A percentile compares a stretch with the other conserved stretches of the same genome.
Evolutionary conservation across 1,140 invertebrate species (phyloP).

Genomic region (Oreohelix idahoensis): DNA sequence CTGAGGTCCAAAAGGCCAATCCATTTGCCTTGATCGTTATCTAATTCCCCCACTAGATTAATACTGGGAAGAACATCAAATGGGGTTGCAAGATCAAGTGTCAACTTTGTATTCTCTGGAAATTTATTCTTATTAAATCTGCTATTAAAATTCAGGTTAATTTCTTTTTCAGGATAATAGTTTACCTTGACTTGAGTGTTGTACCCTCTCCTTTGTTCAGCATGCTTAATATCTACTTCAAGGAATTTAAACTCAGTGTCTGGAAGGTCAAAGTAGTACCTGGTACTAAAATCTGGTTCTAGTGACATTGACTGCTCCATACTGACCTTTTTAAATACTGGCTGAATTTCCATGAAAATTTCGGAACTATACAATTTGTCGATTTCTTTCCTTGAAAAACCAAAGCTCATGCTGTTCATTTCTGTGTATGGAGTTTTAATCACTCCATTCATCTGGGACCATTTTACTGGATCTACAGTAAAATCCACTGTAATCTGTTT

Average conservation of each 20-base stretch:
- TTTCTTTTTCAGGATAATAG: conserved; percentile 21
- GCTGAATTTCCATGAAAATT: conserved; percentile 29
- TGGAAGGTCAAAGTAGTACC: conserved; percentile 1
- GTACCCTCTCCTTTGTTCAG: background rate
- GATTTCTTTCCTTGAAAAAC: conserved; percentile 4
- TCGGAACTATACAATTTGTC: conserved; percentile 33
- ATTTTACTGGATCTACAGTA: conserved; percentile 81
- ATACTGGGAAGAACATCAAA: conserved; percentile 33
- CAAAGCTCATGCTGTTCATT: conserved; percentile 1
- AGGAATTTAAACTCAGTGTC: conserved; percentile 13
- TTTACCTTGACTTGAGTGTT: conserved; percentile 12
- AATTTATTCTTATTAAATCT: conserved; percentile 23
- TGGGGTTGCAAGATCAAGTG: conserved; percentile 20
- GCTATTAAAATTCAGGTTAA: background rate
- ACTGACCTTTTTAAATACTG: conserved; percentile 14
- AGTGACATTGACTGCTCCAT: conserved; percentile 12
- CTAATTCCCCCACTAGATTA: background rate
- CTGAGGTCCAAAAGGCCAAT: background rate
- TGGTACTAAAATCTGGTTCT: background rate
- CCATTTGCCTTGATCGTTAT: conserved; percentile 26
- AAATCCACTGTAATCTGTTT: conserved; percentile 68
- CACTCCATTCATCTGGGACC: conserved; percentile 85
- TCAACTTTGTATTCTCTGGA: conserved; percentile 23
- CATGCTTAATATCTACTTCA: background rate
- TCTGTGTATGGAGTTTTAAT: conserved; percentile 54